These are phyloP conservation scores for Megaptera novaeangliae DNA, from an alignment of 2,113 vertebrate genomes.

Conservation along the genomic window DNA sequence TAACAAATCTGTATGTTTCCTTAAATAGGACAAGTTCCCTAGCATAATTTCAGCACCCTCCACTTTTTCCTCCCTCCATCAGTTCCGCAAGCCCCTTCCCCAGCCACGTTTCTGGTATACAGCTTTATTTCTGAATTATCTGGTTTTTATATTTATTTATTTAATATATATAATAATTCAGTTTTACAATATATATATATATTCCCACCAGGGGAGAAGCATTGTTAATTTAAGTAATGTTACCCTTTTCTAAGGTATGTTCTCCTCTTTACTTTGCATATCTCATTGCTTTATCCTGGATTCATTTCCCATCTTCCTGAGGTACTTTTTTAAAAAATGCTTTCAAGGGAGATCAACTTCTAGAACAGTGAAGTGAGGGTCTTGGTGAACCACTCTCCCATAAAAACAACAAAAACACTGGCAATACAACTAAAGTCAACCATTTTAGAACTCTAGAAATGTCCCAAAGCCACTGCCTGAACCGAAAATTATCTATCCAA, in stretches of 20 bases:
- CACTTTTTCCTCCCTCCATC: background rate
- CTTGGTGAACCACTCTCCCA: background rate
- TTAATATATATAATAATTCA: background rate
- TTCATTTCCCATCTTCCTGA: background rate
- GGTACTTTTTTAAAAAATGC: background rate
- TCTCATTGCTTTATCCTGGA: background rate
- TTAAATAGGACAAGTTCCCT: background rate
- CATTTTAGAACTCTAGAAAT: background rate
- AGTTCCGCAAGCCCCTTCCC: background rate
- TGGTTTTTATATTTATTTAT: background rate
- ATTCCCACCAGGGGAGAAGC: background rate
- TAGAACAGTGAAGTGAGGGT: background rate
- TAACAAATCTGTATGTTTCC: background rate
- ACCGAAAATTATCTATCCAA: background rate
- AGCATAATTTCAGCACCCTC: background rate
- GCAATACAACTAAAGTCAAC: background rate
- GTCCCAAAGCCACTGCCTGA: background rate
- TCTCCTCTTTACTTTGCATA: background rate
- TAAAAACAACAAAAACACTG: slow-evolving; percentile 21
- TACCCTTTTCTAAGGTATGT: background rate
- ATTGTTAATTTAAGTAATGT: background rate
- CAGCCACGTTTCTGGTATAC: background rate
- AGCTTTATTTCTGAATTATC: background rate
- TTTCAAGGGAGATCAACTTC: slow-evolving; percentile 23
- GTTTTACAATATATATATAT: background rate